These are phyloP conservation scores for Drosophila multiciliata DNA, from an alignment of 2,888 invertebrate genomes.

Conservation along the genomic window DNA sequence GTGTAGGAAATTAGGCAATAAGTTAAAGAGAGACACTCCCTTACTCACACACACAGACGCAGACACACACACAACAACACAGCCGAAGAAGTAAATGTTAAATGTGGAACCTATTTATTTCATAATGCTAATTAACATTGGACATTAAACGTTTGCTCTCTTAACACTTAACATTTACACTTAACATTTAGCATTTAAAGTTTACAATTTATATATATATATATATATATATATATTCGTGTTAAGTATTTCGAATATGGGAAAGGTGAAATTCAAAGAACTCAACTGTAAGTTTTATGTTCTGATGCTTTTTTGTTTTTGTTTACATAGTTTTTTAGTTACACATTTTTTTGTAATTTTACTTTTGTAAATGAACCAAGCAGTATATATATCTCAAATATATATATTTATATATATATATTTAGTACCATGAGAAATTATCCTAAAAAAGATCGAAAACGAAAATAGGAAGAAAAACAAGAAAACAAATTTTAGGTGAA, in stretches of 20 bases:
- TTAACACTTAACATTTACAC: conserved; percentile 20
- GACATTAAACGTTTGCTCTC: conserved; percentile 34
- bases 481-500: conserved; percentile 75
- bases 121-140: conserved; percentile 35
- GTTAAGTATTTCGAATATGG: conserved; percentile 78
- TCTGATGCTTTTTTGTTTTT: conserved; percentile 67
- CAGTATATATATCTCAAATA: conserved; percentile 54
- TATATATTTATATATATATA: conserved; percentile 14
- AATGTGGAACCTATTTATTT: conserved; percentile 32
- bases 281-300: conserved; percentile 75
- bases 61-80: background rate
- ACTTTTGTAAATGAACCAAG: conserved; percentile 64
- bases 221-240: conserved; percentile 47
- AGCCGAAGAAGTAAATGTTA: conserved; percentile 18
- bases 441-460: conserved; percentile 23
- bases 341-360: conserved; percentile 22
- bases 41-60: background rate
- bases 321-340: conserved; percentile 40
- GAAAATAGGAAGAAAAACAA: conserved; percentile 15
- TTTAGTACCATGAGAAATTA: conserved; percentile 29
- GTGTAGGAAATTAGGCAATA: conserved; percentile 55
- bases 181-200: conserved; percentile 9
- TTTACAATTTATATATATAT: conserved; percentile 1
- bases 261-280: conserved; percentile 75
- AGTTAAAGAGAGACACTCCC: conserved; percentile 31